These are phyloP conservation scores for Drosophila yooni DNA, from an alignment of 2,888 invertebrate genomes.

Conservation along the genomic window DNA sequence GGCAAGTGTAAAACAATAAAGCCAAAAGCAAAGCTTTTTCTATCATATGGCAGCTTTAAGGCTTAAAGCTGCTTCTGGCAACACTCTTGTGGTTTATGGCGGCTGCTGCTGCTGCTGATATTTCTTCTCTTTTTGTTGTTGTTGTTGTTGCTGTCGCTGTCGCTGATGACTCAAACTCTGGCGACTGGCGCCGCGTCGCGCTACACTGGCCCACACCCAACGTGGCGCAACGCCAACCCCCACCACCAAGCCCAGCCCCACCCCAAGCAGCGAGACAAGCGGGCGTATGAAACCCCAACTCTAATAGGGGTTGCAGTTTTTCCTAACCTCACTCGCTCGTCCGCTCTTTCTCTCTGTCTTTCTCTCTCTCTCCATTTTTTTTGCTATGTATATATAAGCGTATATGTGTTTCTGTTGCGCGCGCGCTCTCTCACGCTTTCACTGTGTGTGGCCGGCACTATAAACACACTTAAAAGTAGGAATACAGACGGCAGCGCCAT, in stretches of 20 bases:
- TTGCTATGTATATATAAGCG: slow-evolving; percentile 1
- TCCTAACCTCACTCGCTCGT: slow-evolving; percentile 51
- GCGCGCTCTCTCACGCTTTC: slow-evolving; percentile 72
- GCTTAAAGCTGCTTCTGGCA: slow-evolving; percentile 62
- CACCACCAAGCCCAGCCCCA: slow-evolving; percentile 25
- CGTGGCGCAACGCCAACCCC: slow-evolving; percentile 10
- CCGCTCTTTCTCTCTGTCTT: slow-evolving; percentile 11
- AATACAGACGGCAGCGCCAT: slow-evolving; percentile 57
- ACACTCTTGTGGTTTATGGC: slow-evolving; percentile 36
- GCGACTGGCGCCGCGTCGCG: slow-evolving; percentile 68
- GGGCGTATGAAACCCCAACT: slow-evolving; percentile 73
- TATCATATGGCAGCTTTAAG: slow-evolving; percentile 62
- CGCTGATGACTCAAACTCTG: slow-evolving; percentile 78
- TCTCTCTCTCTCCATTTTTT: slow-evolving; percentile 18
- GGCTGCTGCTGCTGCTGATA: slow-evolving; percentile 13
- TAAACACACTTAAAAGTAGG: slow-evolving; percentile 74
- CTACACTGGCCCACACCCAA: slow-evolving; percentile 42
- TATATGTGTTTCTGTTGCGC: slow-evolving; percentile 58
- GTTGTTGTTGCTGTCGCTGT: slow-evolving; percentile 19
- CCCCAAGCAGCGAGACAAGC: slow-evolving; percentile 27
- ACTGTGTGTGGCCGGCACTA: slow-evolving; percentile 66
- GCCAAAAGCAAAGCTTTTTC: slow-evolving; percentile 49
- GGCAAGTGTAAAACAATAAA: slow-evolving; percentile 52
- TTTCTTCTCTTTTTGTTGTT: slow-evolving; percentile 1
- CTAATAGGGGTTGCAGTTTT: slow-evolving; percentile 77